phyloP scores from a whole-genome alignment of 2,888 invertebrate genomes.

The Fragum fragum region DNA sequence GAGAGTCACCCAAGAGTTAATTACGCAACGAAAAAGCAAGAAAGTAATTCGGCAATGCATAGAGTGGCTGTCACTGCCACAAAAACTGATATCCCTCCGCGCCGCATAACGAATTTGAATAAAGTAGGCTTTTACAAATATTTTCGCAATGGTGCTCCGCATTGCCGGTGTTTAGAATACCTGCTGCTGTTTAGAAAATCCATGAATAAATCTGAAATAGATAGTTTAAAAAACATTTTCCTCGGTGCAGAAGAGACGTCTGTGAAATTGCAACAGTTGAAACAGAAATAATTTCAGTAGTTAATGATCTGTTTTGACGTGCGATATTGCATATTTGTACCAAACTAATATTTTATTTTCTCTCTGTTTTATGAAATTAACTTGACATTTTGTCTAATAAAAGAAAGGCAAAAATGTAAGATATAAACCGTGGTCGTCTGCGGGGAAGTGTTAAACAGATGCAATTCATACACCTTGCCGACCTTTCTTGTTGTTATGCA shows the following conservation, averaged over 20 bases:
- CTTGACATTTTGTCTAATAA: too few species aligned
- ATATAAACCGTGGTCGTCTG: background rate
- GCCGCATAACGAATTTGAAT: conserved; percentile 12
- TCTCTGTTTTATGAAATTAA: too few species aligned
- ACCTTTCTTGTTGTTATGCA: background rate
- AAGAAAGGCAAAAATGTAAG: too few species aligned
- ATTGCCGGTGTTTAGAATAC: background rate
- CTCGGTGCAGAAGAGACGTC: background rate
- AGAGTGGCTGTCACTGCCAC: conserved; percentile 13
- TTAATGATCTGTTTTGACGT: too few species aligned
- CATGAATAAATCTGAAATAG: conserved; percentile 1
- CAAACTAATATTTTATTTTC: too few species aligned
- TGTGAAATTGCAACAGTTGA: too few species aligned
- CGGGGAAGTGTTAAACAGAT: background rate
- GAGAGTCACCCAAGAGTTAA: conserved; percentile 24
- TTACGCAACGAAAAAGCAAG: conserved; percentile 27
- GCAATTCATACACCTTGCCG: background rate
- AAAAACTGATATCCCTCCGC: conserved; percentile 14
- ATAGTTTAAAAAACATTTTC: background rate
- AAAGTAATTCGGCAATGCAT: conserved; percentile 22
- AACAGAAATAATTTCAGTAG: too few species aligned
- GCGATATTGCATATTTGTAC: too few species aligned
- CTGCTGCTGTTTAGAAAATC: background rate
- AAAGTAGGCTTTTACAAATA: conserved; percentile 6
- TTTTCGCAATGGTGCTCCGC: conserved; percentile 1